Conservation (phyloP, 2,888 invertebrate genomes). For the Cyaniris semiargus region DNA sequence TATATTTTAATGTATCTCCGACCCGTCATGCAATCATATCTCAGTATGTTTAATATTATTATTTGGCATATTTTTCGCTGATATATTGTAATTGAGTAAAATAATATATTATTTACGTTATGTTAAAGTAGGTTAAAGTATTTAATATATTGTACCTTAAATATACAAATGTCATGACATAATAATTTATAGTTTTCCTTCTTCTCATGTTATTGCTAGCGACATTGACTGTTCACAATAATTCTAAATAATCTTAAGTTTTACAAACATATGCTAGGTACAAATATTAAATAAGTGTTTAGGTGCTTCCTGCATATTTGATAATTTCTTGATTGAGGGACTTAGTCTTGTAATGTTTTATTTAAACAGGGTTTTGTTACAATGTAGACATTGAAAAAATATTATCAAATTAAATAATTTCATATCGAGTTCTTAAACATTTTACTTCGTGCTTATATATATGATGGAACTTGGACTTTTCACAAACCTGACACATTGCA, state of each 20-base stretch:
- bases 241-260: slow-evolving; percentile 18
- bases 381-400: slow-evolving; percentile 25
- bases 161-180: slow-evolving; percentile 38
- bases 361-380: slow-evolving; percentile 28
- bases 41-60: neutral
- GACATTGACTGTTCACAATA: neutral
- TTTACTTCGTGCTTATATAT: slow-evolving; percentile 1
- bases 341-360: slow-evolving; percentile 21
- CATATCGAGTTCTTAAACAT: slow-evolving; percentile 24
- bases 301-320: neutral
- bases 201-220: slow-evolving; percentile 19
- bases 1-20: slow-evolving; percentile 42
- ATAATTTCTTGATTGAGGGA: slow-evolving; percentile 15
- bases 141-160: slow-evolving; percentile 42
- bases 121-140: slow-evolving; percentile 33
- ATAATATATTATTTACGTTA: slow-evolving; percentile 58
- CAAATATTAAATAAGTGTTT: slow-evolving; percentile 27
- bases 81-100: slow-evolving; percentile 48
- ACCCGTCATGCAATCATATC: slow-evolving; percentile 36
- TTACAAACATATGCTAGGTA: slow-evolving; percentile 25
- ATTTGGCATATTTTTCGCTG: slow-evolving; percentile 15
- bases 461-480: slow-evolving; percentile 25
- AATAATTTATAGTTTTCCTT: slow-evolving; percentile 24
- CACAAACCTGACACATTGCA: neutral
- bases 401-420: slow-evolving; percentile 2